Conservation (phyloP, 1,140 invertebrate genomes). For the Meloidogyne floridensis region DNA sequence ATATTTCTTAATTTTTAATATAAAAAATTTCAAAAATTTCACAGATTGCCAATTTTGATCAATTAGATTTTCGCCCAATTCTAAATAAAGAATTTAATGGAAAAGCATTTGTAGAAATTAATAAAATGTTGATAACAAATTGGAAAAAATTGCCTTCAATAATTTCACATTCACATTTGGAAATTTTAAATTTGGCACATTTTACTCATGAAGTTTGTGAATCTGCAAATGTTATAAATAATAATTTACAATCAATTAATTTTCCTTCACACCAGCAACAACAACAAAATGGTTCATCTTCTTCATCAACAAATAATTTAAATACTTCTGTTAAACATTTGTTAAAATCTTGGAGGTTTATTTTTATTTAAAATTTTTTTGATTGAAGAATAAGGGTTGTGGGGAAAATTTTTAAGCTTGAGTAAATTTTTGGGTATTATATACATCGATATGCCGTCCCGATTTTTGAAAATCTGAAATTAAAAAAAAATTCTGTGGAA, state of each 20-base stretch:
- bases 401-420: too few relatives aligned
- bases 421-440: too few relatives aligned
- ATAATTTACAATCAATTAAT: constrained; percentile 26
- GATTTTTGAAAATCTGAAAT: too few relatives aligned
- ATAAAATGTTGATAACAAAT: constrained; percentile 41
- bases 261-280: background rate
- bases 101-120: constrained; percentile 32
- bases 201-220: constrained; percentile 46
- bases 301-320: background rate
- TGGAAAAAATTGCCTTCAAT: constrained; percentile 45
- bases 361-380: too few relatives aligned
- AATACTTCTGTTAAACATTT: constrained; percentile 42
- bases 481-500: too few relatives aligned
- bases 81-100: constrained; percentile 39
- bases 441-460: too few relatives aligned
- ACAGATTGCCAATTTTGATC: constrained; percentile 12
- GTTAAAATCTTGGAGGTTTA: constrained; percentile 49
- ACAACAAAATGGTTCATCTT: background rate
- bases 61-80: constrained; percentile 7
- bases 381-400: too few relatives aligned
- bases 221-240: constrained; percentile 27
- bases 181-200: constrained; percentile 38
- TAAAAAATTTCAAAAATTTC: background rate
- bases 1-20: background rate
- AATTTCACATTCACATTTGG: constrained; percentile 38